Conservation (phyloP, 2,113 vertebrate genomes). For the Thryonomys swinderianus region DNA sequence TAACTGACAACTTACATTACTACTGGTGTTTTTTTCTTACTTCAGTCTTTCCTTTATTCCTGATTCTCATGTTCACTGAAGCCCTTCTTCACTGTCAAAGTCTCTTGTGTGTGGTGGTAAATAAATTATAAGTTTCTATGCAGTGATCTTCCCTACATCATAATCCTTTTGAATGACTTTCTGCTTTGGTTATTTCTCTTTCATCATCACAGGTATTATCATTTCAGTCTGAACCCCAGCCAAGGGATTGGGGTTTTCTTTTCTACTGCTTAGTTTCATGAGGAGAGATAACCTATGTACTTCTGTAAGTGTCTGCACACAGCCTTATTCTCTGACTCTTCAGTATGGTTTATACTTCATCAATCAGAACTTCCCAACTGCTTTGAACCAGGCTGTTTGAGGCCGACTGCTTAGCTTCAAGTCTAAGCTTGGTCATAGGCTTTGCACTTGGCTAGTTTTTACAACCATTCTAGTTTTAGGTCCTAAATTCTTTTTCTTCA, state of each 20-base stretch:
- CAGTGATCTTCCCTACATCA: background rate
- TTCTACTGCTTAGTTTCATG: conserved; percentile 19
- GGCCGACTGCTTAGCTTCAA: background rate
- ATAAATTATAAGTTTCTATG: conserved; percentile 19
- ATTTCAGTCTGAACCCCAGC: background rate
- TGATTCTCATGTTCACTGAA: background rate
- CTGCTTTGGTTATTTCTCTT: background rate
- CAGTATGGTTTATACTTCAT: background rate
- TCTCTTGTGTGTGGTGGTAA: background rate
- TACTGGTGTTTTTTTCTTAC: background rate
- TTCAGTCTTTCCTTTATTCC: background rate
- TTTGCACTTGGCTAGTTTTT: background rate
- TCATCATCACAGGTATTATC: background rate
- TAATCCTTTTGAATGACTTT: background rate
- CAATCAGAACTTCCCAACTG: background rate
- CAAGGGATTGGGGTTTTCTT: background rate
- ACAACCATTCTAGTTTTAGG: background rate
- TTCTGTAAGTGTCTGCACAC: background rate
- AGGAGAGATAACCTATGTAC: background rate
- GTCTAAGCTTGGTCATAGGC: background rate
- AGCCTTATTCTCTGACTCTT: background rate
- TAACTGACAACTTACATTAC: background rate
- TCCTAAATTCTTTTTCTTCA: background rate
- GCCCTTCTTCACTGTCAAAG: background rate
- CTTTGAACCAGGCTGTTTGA: background rate